Base-by-base conservation (phyloP, 1,140 invertebrate species). In the Aradophagus sp. region DNA sequence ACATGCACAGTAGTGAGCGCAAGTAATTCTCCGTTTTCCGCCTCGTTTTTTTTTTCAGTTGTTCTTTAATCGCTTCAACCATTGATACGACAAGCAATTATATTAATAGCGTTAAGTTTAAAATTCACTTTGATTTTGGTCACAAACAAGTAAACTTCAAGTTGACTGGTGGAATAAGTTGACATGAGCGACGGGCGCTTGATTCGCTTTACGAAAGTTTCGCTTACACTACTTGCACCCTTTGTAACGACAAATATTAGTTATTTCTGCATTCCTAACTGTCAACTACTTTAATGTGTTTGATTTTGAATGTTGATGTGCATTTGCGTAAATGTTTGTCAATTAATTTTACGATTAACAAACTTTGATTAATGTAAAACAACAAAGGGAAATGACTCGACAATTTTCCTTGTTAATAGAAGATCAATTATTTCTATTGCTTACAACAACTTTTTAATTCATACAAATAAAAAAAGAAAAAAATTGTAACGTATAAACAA, bases 161-260 rank as follows among this genome's bases (percentile, higher is more conserved):
- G 39, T 53, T 52, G 31, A 31, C 47, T 38, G 47, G 26, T 26
- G 41, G 41, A 55, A 53, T 36, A 55, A 65, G 48, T 65, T 63
- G 10, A 27, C 39, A 32, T 45, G 47, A 44, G 39, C 47, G 58
- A 62, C 59, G 41, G 41, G 31, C n/a, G 48, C 48, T 36, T 47
- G 61, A 55, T 65, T 65, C 42, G 42, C 61, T 65, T 65, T 55
- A 16, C 47, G 31, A 14, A 55, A 65, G 61, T 65, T 65, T 53
- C 48, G 41, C 44, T 47, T 47, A 47, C 44, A 47, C 44, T 42
- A 44, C 58, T 42, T 38, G 58, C 20, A 52, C 58, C 58, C 31
- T 62, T 62, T 62, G 58, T 62, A 50, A 62, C 17, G 17, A 12
- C 17, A 48, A 62, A 26, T 62, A 19, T 62, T 62, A 62, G 45